Evolutionary conservation across 2,888 invertebrate genomes (phyloP), one percentile per base, ranked within the genome.

Genomic region (Morinoia aosen): DNA sequence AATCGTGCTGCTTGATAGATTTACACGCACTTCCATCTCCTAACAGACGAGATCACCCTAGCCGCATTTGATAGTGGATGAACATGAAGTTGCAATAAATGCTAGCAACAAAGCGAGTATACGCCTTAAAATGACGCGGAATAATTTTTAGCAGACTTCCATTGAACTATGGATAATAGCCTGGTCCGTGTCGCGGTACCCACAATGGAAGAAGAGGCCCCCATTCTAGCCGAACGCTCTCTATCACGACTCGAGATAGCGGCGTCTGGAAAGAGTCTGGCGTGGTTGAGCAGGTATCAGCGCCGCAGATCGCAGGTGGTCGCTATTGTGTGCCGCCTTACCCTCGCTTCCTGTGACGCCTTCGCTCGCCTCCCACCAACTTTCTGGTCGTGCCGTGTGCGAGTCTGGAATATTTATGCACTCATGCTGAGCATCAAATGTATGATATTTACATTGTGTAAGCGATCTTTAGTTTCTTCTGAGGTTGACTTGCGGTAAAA

Each of bases 311-410:
- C 76, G 33, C 76, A 76, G 76, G 76, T 76, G 76, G 76, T 33
- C 25, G 76, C 76, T 33, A 76, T 76, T 76, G 76, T 76, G 76
- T 76, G 76, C 76, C 76, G 10, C 61, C 48, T 61, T 61, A 16
- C 61, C 76, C 76, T 76, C 76, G 76, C 76, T 76, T 76, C 76
- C 76, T 76, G 76, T 76, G 76, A 76, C 76, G 76, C 33, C 25
- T 76, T 33, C 76, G 8, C 76, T 10, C 25, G 76, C 76, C 33
- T 76, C 76, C 76, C 76, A 76, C 76, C 76, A 76, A 19, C 76
- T 76, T 76, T 76, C 76, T 25, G 76, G 10, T 33, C 76, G 48
- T 10, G 76, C 10, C 76, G 33, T 33, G 8, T 76, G 33, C 76
- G 33, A 76, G 76, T 76, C 19, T 0, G 2, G 76, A 33, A 16